Percentiles rank a stretch among this genome's conserved stretches.
These are phyloP conservation scores for Emydura subglobosa DNA, from an alignment of 2,113 vertebrate genomes.

Conservation along the genomic window DNA sequence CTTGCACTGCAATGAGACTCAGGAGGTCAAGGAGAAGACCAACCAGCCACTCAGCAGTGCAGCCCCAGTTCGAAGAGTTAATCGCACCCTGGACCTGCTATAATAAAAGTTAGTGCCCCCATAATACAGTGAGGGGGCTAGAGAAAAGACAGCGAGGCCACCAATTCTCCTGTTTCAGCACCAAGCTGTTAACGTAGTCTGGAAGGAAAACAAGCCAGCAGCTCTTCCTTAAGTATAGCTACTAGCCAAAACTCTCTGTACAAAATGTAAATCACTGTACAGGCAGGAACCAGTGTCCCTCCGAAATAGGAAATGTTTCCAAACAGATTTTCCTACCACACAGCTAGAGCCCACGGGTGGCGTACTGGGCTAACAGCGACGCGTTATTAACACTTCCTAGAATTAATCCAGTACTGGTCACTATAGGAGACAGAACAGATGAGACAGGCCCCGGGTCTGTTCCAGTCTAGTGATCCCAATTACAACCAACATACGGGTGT, in stretches of 20 bases:
- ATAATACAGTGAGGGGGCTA: not conserved
- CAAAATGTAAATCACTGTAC: not conserved
- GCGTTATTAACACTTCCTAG: not conserved
- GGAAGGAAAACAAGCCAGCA: not conserved
- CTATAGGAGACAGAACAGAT: not conserved
- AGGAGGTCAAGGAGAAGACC: conserved; percentile 55
- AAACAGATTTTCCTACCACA: not conserved
- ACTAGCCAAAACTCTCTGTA: not conserved
- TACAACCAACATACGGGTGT: not conserved
- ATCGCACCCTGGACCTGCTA: not conserved
- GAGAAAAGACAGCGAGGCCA: not conserved
- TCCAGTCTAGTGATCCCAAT: not conserved
- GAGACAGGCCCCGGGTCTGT: not conserved
- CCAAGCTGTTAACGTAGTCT: not conserved
- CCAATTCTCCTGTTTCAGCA: not conserved
- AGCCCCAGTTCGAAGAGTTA: not conserved
- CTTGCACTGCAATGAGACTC: conserved; percentile 67
- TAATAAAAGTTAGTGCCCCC: not conserved
- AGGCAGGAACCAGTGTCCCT: not conserved
- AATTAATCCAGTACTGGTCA: not conserved
- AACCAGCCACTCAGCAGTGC: conserved; percentile 74
- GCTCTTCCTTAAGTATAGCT: not conserved
- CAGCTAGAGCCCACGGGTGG: not conserved
- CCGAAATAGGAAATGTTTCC: not conserved
- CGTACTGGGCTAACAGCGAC: not conserved